Evolutionary conservation across 2,797 vertebrate species (phyloP).

Genomic region (Sparus aurata): DNA sequence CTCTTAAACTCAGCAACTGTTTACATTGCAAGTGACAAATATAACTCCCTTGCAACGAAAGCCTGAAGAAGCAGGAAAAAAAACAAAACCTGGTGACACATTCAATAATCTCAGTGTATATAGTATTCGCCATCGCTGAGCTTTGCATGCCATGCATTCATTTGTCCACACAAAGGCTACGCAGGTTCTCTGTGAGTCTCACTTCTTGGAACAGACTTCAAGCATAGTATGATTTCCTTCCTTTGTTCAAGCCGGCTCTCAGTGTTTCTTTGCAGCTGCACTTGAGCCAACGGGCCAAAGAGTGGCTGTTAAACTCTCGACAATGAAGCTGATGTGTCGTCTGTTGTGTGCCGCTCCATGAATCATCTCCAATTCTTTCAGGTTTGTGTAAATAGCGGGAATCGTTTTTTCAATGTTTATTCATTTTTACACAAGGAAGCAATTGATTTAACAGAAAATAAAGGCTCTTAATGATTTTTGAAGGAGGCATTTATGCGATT

Average conservation of each 20-base stretch:
- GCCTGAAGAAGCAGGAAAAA: conserved; percentile 21
- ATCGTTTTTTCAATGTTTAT: conserved; percentile 17
- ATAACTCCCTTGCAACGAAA: conserved; percentile 7
- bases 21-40: conserved; percentile 23
- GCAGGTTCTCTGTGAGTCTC: conserved; percentile 37
- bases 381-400: conserved; percentile 43
- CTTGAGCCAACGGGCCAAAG: conserved; percentile 20
- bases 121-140: conserved; percentile 24
- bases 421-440: conserved; percentile 27
- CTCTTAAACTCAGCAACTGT: conserved; percentile 9
- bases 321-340: conserved; percentile 24
- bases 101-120: conserved; percentile 35
- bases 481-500: neutral
- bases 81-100: neutral
- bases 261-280: conserved; percentile 32
- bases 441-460: neutral
- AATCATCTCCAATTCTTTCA: conserved; percentile 45
- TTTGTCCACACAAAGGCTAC: conserved; percentile 57
- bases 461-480: conserved; percentile 6
- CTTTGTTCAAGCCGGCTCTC: conserved; percentile 63
- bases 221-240: conserved; percentile 67
- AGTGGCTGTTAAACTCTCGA: conserved; percentile 28
- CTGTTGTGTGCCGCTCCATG: conserved; percentile 14
- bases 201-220: conserved; percentile 47
- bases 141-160: conserved; percentile 52